Conservation (phyloP, 35 echinoderm and acorn worm genomes). For the Apostichopus parvimensis region DNA sequence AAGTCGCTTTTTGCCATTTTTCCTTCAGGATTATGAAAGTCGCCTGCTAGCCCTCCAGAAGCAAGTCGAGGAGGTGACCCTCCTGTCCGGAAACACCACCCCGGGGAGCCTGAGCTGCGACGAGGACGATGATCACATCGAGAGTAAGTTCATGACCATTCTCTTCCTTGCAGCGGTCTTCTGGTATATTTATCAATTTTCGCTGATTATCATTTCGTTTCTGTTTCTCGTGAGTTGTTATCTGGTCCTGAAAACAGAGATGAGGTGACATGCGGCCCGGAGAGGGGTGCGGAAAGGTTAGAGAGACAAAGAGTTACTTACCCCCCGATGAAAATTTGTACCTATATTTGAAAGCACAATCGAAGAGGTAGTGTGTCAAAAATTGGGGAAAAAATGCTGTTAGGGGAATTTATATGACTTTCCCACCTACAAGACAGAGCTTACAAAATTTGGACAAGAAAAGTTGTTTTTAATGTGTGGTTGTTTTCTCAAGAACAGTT, state of each 20-base stretch:
- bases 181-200: conserved; percentile 97
- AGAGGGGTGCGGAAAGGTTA: background rate
- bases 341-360: too few relatives aligned
- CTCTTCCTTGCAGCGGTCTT: conserved; percentile 86
- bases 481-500: background rate
- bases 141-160: conserved; percentile 99
- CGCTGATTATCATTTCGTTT: conserved; percentile 77
- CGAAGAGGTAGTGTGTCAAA: too few relatives aligned
- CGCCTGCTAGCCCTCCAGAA: conserved; percentile 91
- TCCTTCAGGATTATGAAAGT: conserved; percentile 86
- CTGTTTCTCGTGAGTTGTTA: conserved; percentile 91
- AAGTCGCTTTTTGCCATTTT: background rate
- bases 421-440: too few relatives aligned
- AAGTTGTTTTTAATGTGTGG: too few relatives aligned
- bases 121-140: conserved; percentile 83
- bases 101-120: conserved; percentile 75
- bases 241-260: conserved; percentile 77
- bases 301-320: background rate
- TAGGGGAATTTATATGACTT: too few relatives aligned
- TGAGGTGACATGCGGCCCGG: conserved; percentile 77
- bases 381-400: too few relatives aligned
- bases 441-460: too few relatives aligned
- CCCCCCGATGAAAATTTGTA: too few relatives aligned
- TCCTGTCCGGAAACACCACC: conserved; percentile 76
- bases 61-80: conserved; percentile 83